These are phyloP conservation scores for Conops quadrifasciatus DNA, from an alignment of 2,888 invertebrate species.

Conservation along the genomic window DNA sequence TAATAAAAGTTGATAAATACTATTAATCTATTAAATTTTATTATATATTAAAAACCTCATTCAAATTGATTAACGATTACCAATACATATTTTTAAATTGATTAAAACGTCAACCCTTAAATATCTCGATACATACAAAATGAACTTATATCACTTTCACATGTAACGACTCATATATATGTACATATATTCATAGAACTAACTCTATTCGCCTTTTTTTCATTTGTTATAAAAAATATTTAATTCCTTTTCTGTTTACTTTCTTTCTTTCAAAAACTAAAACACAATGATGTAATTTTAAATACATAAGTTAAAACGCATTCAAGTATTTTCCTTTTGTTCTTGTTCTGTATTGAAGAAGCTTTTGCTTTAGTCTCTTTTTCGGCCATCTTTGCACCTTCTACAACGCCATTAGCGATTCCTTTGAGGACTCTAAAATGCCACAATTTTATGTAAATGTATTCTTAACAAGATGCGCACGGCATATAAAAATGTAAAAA, in stretches of 20 bases:
- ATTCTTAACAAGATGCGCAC: not conserved
- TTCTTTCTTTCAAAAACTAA: not conserved
- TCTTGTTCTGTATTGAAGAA: not conserved
- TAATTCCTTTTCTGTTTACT: not conserved
- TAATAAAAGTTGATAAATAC: too few relatives aligned
- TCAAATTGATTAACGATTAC: too few relatives aligned
- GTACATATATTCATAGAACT: too few relatives aligned
- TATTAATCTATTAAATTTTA: too few relatives aligned
- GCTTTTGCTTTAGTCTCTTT: slow-evolving; percentile 21
- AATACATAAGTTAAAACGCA: slow-evolving; percentile 1
- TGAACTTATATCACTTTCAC: too few relatives aligned
- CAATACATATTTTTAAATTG: too few relatives aligned
- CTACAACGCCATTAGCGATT: slow-evolving; percentile 25
- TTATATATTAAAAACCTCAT: too few relatives aligned
- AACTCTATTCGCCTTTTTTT: too few relatives aligned
- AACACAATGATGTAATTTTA: not conserved
- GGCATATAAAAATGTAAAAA: not conserved
- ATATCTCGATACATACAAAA: too few relatives aligned
- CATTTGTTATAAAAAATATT: not conserved
- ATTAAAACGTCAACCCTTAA: too few relatives aligned
- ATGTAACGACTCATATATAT: too few relatives aligned
- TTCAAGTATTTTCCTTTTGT: not conserved
- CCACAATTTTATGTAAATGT: not conserved
- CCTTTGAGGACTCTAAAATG: slow-evolving; percentile 7
- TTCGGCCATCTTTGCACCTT: slow-evolving; percentile 25